Evolutionary conservation across 2,888 invertebrate genomes (phyloP).

Genomic region (Seladonia tumulorum): DNA sequence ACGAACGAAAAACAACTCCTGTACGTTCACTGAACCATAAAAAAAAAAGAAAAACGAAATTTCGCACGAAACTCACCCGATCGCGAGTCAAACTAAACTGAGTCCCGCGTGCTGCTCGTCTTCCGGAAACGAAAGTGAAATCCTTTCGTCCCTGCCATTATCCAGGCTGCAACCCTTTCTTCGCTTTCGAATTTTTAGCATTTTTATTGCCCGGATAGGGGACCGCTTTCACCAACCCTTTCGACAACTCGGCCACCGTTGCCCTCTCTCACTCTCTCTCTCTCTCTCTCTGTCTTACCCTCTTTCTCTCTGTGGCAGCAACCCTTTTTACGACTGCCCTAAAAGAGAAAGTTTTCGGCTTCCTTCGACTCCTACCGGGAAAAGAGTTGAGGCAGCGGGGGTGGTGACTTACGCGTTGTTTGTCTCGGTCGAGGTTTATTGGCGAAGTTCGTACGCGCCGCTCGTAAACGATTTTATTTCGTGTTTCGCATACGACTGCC

Average conservation of each 20-base stretch:
- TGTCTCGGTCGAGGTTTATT: constrained; percentile 55
- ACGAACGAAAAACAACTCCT: too few relatives aligned
- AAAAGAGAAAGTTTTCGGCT: constrained; percentile 74
- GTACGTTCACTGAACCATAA: background rate
- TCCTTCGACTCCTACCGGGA: constrained; percentile 5
- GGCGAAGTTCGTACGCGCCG: constrained; percentile 33
- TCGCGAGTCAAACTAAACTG: constrained; percentile 67
- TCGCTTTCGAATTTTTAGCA: constrained; percentile 78
- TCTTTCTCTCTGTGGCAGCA: constrained; percentile 45
- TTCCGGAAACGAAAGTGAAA: constrained; percentile 77
- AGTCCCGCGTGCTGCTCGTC: constrained; percentile 19
- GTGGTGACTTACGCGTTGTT: constrained; percentile 51
- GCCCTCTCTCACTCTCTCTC: background rate
- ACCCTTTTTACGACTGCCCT: constrained; percentile 76
- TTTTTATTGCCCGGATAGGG: constrained; percentile 56
- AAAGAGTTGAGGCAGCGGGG: constrained; percentile 18
- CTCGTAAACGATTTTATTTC: constrained; percentile 56
- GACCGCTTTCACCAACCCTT: constrained; percentile 67
- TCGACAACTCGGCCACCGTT: constrained; percentile 38
- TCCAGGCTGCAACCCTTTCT: constrained; percentile 61
- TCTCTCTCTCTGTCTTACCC: background rate
- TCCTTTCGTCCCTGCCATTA: constrained; percentile 73
- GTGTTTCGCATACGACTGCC: constrained; percentile 29
- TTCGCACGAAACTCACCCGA: constrained; percentile 20
- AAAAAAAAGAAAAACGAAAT: constrained; percentile 16